A percentile compares a stretch with the other conserved stretches of the same genome.
phyloP scores from a whole-genome alignment of 2,888 invertebrate species.

The Clostera curtula region DNA sequence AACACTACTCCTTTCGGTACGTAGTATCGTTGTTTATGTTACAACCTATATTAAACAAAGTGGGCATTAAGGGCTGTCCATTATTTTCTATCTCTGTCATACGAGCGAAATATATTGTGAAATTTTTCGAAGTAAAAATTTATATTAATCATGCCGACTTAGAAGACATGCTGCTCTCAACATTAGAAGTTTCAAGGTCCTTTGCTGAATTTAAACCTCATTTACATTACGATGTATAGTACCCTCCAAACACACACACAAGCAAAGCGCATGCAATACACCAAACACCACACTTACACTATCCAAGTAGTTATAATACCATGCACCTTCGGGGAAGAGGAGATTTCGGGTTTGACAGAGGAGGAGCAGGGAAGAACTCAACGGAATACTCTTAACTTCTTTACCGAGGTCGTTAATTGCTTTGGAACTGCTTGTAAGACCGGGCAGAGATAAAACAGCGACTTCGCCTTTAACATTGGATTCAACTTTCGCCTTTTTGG shows the following conservation, averaged over 20 bases:
- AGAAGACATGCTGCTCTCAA: too few relatives aligned
- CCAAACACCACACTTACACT: constrained; percentile 61
- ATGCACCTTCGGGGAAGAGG: constrained; percentile 56
- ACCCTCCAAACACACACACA: constrained; percentile 11
- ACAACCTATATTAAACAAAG: too few relatives aligned
- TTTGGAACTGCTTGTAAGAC: constrained; percentile 45
- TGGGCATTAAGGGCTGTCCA: too few relatives aligned
- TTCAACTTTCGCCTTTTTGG: constrained; percentile 36
- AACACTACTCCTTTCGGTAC: too few relatives aligned
- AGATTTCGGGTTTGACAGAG: constrained; percentile 54
- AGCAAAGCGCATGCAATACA: constrained; percentile 30
- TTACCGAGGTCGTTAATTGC: constrained; percentile 51
- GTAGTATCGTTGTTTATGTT: too few relatives aligned
- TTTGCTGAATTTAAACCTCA: too few relatives aligned
- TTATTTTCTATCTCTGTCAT: too few relatives aligned
- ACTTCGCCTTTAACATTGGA: constrained; percentile 43
- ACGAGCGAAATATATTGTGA: too few relatives aligned
- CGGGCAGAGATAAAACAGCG: constrained; percentile 52
- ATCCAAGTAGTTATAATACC: constrained; percentile 69
- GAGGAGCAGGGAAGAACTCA: constrained; percentile 52
- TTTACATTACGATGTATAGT: too few relatives aligned
- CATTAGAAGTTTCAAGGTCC: too few relatives aligned
- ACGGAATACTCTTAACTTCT: constrained; percentile 49
- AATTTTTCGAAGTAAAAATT: too few relatives aligned
- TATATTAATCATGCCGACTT: too few relatives aligned